Conservation (phyloP, 1,140 invertebrate genomes). For the Drosophila bifasciata region DNA sequence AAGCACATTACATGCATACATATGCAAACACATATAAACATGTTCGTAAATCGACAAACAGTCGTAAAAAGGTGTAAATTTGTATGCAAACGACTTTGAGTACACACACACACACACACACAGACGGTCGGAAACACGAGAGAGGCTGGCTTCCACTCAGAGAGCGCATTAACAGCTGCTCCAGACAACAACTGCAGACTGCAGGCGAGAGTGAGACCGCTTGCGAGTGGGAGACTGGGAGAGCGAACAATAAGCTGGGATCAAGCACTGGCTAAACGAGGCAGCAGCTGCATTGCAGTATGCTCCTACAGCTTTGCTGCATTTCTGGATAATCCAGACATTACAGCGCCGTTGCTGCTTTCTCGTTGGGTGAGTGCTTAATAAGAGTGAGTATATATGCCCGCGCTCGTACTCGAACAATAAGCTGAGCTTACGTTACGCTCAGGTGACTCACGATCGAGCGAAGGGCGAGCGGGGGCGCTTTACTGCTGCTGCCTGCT, state of each 20-base stretch:
- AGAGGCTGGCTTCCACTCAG: constrained; percentile 14
- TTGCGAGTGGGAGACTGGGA: background rate
- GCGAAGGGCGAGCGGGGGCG: constrained; percentile 68
- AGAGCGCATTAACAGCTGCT: constrained; percentile 38
- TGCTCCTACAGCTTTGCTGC: no score
- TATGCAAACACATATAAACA: constrained; percentile 24
- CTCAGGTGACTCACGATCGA: constrained; percentile 80
- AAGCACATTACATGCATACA: constrained; percentile 15
- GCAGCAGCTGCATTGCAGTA: no score
- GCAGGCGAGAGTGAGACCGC: constrained; percentile 4
- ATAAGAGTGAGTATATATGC: constrained; percentile 26
- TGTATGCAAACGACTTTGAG: constrained; percentile 66
- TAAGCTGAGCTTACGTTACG: constrained; percentile 82
- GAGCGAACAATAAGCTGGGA: constrained; percentile 1
- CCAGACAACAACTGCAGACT: constrained; percentile 1
- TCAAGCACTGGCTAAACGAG: no score
- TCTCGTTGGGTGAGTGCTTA: no score
- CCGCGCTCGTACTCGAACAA: constrained; percentile 53
- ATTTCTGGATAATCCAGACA: no score
- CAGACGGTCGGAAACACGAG: constrained; percentile 6
- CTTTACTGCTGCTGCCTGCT: constrained; percentile 28
- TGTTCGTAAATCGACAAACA: constrained; percentile 50
- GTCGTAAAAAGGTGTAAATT: constrained; percentile 75
- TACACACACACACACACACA: constrained; percentile 7
- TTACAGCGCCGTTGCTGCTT: no score